Evolutionary conservation across 2,113 vertebrate genomes (phyloP).

Genomic region (Pterophyllum scalare): DNA sequence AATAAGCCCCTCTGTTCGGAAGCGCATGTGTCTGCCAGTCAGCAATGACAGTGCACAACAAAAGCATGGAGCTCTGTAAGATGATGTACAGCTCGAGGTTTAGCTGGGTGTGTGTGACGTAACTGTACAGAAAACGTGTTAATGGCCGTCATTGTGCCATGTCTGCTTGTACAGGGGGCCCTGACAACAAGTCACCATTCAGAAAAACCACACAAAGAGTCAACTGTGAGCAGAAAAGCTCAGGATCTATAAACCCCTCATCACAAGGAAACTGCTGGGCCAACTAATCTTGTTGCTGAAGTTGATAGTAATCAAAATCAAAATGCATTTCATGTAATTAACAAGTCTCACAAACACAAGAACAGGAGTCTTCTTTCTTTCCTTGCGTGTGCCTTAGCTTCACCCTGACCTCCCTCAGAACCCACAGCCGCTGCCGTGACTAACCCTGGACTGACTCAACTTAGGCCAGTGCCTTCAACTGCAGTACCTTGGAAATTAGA

Average conservation of each 20-base stretch:
- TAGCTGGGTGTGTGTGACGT: not conserved
- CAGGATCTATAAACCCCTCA: constrained; percentile 17
- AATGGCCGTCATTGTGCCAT: constrained; percentile 60
- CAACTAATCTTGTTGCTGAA: not conserved
- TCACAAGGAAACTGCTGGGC: not conserved
- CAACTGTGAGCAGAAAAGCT: constrained; percentile 37
- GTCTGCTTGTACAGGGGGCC: constrained; percentile 20
- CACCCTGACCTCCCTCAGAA: constrained; percentile 16
- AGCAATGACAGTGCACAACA: not conserved
- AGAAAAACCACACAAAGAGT: constrained; percentile 54
- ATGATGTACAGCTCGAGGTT: not conserved
- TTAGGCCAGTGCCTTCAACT: not conserved
- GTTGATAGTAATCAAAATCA: not conserved
- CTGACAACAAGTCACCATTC: constrained; percentile 36
- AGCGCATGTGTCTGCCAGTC: not conserved
- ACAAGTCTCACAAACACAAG: not conserved
- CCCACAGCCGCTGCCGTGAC: not conserved
- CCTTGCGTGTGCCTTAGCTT: not conserved
- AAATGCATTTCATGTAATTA: not conserved
- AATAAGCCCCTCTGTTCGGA: constrained; percentile 4
- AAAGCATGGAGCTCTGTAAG: not conserved
- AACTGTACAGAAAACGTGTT: not conserved
- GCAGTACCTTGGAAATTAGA: not conserved
- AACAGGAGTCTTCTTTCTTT: not conserved
- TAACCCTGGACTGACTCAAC: accelerated